Evolutionary conservation across 37 sponge, comb jelly and placozoan species (phyloP).

Genomic region (Bolinopsis microptera): DNA sequence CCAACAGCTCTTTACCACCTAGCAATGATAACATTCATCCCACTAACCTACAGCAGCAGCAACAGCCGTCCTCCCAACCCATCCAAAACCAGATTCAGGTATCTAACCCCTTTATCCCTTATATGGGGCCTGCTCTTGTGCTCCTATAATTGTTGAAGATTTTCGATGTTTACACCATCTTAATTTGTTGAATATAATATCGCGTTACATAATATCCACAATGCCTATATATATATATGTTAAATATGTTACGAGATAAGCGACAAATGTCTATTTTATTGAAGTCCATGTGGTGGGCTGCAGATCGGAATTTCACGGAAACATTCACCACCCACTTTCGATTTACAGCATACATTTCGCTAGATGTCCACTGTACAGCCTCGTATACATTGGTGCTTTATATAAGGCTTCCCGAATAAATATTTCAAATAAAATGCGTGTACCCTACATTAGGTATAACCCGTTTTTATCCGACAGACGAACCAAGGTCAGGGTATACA

Average conservation of each 20-base stretch:
- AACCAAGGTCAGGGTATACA: neutral
- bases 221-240: too few species aligned
- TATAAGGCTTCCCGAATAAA: neutral
- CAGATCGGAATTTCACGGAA: too few species aligned
- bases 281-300: too few species aligned
- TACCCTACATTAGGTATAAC: neutral
- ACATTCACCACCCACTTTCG: too few species aligned
- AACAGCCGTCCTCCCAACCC: neutral
- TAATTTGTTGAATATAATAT: too few species aligned
- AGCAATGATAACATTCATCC: neutral
- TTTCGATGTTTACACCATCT: too few species aligned
- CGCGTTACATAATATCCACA: too few species aligned
- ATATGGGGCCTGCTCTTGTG: neutral
- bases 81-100: neutral
- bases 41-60: neutral
- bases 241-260: too few species aligned
- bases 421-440: neutral
- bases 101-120: neutral
- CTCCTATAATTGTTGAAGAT: too few species aligned
- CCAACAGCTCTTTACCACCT: neutral
- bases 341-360: too few species aligned
- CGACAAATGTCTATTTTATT: too few species aligned
- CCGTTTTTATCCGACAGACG: neutral
- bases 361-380: too few species aligned
- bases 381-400: neutral